Evolutionary conservation across 2,113 vertebrate species (phyloP).

Genomic region (Tragulus kanchil): DNA sequence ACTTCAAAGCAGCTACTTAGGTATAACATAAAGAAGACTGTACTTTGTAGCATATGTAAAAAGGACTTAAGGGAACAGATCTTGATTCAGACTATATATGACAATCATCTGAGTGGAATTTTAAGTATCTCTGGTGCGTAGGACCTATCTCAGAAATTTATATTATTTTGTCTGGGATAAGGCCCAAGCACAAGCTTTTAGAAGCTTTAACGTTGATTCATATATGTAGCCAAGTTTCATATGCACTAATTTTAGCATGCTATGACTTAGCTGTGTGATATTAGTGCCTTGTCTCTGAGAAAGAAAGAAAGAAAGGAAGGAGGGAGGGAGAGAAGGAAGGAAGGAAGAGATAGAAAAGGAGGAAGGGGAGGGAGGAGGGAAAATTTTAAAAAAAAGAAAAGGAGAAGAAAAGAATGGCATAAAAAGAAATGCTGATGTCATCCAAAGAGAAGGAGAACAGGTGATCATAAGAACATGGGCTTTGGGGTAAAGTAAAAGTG

Average conservation of each 20-base stretch:
- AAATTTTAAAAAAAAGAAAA: not conserved
- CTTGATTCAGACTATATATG: not conserved
- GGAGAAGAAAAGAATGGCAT: not conserved
- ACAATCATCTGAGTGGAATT: not conserved
- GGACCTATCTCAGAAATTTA: not conserved
- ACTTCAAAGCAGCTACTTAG: constrained; percentile 34
- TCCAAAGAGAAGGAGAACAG: not conserved
- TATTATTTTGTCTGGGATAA: not conserved
- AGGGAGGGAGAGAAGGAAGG: too few relatives aligned
- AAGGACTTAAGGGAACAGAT: not conserved
- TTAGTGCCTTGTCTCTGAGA: not conserved
- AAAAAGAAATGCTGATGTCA: not conserved
- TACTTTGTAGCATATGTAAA: not conserved
- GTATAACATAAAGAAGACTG: not conserved
- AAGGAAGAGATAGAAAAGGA: not conserved
- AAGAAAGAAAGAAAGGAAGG: not conserved
- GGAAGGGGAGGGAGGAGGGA: not conserved
- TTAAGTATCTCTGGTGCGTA: not conserved
- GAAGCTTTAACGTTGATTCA: constrained; percentile 1
- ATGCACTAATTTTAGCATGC: not conserved
- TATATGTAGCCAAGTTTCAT: constrained; percentile 7
- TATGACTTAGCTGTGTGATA: not conserved
- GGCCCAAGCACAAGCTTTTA: not conserved
- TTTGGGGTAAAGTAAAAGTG: not conserved
- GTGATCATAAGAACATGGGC: not conserved